Percentiles rank a stretch among this genome's conserved stretches.
These are phyloP conservation scores for Sternarchorhynchus goeldii DNA, from an alignment of 2,797 vertebrate species.

Conservation along the genomic window DNA sequence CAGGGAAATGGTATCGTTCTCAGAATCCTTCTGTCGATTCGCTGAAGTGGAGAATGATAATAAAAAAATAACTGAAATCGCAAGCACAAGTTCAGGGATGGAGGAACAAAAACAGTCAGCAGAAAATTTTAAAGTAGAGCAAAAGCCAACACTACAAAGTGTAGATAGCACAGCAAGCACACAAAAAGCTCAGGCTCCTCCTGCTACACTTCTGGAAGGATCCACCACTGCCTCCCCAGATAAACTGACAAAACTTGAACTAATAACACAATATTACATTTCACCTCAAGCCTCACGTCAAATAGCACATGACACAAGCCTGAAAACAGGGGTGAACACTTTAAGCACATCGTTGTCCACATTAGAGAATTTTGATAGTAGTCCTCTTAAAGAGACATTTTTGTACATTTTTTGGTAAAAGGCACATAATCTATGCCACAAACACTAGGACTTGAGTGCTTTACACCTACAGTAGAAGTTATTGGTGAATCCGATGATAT, in stretches of 20 bases:
- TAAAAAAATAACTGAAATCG: too few relatives aligned
- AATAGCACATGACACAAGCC: neutral
- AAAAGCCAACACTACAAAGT: neutral
- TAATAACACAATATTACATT: constrained; percentile 20
- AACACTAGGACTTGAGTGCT: neutral
- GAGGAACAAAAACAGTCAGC: neutral
- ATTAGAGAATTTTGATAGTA: neutral
- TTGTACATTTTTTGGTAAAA: constrained; percentile 3
- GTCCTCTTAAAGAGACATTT: constrained; percentile 3
- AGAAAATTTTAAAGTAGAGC: neutral
- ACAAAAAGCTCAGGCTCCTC: constrained; percentile 3
- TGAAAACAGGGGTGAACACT: constrained; percentile 21
- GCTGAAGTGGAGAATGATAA: too few relatives aligned
- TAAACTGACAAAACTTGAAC: constrained; percentile 45
- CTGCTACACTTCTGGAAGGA: neutral
- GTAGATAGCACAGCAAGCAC: neutral
- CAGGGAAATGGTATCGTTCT: too few relatives aligned
- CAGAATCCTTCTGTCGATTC: too few relatives aligned
- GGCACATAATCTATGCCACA: constrained; percentile 3
- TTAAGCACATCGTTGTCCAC: neutral
- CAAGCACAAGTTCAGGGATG: too few relatives aligned
- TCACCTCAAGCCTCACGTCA: constrained; percentile 7
- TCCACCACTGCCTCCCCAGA: neutral
- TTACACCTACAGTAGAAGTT: neutral
- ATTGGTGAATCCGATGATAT: neutral